Conservation (phyloP, 2,797 vertebrate genomes). For the Lepilemur septentrionalis region DNA sequence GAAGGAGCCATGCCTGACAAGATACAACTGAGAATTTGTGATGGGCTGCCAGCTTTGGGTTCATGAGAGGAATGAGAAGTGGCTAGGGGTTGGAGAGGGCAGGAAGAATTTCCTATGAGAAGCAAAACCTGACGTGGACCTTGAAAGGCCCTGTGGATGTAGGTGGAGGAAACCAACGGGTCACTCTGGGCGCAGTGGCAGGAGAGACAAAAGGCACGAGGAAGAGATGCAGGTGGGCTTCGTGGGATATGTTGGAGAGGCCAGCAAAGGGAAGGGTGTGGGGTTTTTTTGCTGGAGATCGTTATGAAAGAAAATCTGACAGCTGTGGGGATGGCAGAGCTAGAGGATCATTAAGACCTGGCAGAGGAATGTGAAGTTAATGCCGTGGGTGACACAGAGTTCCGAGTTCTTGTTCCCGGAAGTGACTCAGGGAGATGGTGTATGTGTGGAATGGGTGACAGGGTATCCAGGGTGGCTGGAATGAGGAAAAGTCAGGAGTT, state of each 20-base stretch:
- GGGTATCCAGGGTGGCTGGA: neutral
- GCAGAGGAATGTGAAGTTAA: neutral
- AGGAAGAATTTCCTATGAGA: neutral
- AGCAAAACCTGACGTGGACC: neutral
- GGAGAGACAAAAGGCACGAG: neutral
- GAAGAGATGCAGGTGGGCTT: neutral
- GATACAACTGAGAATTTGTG: neutral
- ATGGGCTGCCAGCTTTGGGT: no score
- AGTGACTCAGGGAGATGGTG: neutral
- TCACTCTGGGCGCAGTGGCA: neutral
- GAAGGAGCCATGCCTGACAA: neutral
- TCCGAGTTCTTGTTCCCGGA: neutral
- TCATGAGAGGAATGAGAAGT: neutral
- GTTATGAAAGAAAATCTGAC: neutral
- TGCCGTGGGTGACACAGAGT: neutral
- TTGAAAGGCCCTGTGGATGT: neutral
- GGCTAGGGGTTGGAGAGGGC: neutral
- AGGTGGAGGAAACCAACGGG: neutral
- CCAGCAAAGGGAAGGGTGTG: neutral
- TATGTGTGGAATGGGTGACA: neutral
- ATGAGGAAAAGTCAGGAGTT: neutral
- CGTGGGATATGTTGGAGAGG: fast-evolving
- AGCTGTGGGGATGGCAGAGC: neutral
- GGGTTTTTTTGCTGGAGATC: neutral
- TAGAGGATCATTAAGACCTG: neutral